Conservation (phyloP, 2,113 vertebrate genomes). For the Neogobius melanostomus region DNA sequence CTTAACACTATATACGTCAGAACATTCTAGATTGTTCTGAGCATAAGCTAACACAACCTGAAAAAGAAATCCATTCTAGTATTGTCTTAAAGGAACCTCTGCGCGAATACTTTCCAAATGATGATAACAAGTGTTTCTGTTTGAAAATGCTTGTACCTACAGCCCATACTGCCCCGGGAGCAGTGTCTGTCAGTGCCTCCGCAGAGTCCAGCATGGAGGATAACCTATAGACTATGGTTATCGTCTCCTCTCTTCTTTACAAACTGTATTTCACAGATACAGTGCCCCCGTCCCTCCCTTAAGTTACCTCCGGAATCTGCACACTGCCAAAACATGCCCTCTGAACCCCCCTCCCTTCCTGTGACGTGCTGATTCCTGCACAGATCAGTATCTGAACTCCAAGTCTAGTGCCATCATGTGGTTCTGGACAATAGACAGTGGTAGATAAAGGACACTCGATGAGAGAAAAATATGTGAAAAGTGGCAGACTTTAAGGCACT, state of each 20-base stretch:
- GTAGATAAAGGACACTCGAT: not conserved
- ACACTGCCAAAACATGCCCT: slow-evolving; percentile 67
- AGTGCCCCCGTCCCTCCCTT: slow-evolving; percentile 16
- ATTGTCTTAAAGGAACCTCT: not conserved
- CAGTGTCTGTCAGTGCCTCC: slow-evolving; percentile 29
- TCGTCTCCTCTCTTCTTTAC: slow-evolving; percentile 61
- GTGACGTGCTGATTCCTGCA: slow-evolving; percentile 47
- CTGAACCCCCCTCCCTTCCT: slow-evolving; percentile 19
- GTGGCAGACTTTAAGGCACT: not conserved
- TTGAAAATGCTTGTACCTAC: slow-evolving; percentile 16
- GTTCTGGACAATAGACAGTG: slow-evolving; percentile 31
- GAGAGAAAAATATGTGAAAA: not conserved
- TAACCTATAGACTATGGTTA: slow-evolving; percentile 58
- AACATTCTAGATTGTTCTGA: no score
- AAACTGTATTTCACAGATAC: slow-evolving; percentile 21
- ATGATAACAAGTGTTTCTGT: no score
- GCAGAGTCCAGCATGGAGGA: slow-evolving; percentile 58
- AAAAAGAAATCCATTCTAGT: no score
- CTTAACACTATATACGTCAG: no score
- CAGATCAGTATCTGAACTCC: slow-evolving; percentile 80
- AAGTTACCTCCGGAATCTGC: slow-evolving; percentile 68
- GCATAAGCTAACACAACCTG: no score
- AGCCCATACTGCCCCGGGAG: slow-evolving; percentile 7
- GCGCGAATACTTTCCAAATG: no score
- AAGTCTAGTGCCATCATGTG: slow-evolving; percentile 65